Conservation (phyloP, 23 tunicate species). For the Ascidia mentula region DNA sequence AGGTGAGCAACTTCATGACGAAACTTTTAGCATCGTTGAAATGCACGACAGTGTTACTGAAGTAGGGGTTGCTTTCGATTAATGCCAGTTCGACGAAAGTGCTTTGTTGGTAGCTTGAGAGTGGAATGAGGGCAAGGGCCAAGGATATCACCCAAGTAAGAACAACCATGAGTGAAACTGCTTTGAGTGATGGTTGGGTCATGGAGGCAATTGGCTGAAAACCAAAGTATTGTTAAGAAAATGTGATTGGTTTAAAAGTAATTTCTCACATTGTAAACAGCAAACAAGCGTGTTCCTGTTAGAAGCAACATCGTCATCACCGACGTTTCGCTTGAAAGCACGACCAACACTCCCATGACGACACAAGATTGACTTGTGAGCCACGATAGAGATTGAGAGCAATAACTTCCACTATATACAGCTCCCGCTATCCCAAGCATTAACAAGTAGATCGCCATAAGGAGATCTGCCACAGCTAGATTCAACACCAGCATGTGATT, state of each 20-base stretch:
- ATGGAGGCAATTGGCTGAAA: conserved; percentile 69
- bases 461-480: conserved; percentile 50
- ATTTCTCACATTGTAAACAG: conserved; percentile 28
- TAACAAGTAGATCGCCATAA: conserved; percentile 48
- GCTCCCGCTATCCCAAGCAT: conserved; percentile 41
- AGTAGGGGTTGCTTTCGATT: conserved; percentile 69
- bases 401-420: conserved; percentile 28
- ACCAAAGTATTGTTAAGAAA: no score
- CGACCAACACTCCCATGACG: conserved; percentile 52
- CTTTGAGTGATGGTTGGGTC: conserved; percentile 20
- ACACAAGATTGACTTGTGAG: conserved; percentile 25
- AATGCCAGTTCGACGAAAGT: conserved; percentile 43
- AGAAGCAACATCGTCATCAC: conserved; percentile 40
- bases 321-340: conserved; percentile 58
- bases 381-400: conserved; percentile 28
- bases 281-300: conserved; percentile 26
- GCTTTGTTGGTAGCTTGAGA: conserved; percentile 19
- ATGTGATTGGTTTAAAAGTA: neutral
- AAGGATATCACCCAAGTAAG: conserved; percentile 54
- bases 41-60: conserved; percentile 32
- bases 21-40: conserved; percentile 40
- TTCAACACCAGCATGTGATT: conserved; percentile 40
- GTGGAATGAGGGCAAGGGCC: conserved; percentile 54
- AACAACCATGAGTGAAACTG: conserved; percentile 20
- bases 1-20: conserved; percentile 14